These are phyloP conservation scores for Euclidia mi DNA, from an alignment of 2,888 invertebrate species.

Conservation along the genomic window DNA sequence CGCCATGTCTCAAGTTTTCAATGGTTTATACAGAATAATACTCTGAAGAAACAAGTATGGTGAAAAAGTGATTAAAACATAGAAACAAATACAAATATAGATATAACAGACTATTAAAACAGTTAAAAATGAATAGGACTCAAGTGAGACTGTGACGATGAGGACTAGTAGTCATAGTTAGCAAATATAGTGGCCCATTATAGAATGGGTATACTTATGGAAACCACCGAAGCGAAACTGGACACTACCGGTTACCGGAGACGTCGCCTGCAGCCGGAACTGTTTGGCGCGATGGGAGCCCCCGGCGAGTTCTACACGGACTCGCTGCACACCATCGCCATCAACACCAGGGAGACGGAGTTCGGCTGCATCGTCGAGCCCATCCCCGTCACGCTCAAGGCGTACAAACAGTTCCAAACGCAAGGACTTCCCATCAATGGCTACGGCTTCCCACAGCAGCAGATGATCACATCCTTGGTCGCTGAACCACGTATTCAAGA, in stretches of 20 bases:
- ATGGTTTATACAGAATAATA: slow-evolving; percentile 46
- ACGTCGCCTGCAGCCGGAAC: slow-evolving; percentile 68
- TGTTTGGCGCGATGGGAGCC: slow-evolving; percentile 79
- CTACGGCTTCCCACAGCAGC: slow-evolving; percentile 71
- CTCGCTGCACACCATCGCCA: slow-evolving; percentile 80
- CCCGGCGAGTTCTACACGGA: slow-evolving; percentile 77
- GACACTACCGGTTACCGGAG: slow-evolving; percentile 78
- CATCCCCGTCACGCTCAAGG: slow-evolving; percentile 79
- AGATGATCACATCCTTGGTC: slow-evolving; percentile 65
- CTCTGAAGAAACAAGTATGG: slow-evolving; percentile 35
- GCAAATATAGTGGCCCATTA: slow-evolving; percentile 66
- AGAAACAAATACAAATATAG: slow-evolving; percentile 28
- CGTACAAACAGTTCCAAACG: slow-evolving; percentile 74
- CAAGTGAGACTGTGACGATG: slow-evolving; percentile 67
- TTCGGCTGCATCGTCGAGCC: slow-evolving; percentile 82
- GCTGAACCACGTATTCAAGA: slow-evolving; percentile 64
- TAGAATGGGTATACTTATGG: slow-evolving; percentile 89
- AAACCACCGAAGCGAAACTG: slow-evolving; percentile 83
- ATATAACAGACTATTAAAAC: slow-evolving; percentile 34
- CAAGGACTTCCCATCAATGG: slow-evolving; percentile 68
- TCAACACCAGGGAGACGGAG: slow-evolving; percentile 83
- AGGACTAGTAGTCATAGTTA: slow-evolving; percentile 68
- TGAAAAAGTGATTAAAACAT: slow-evolving; percentile 46
- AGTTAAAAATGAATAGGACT: slow-evolving; percentile 66
- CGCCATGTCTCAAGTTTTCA: slow-evolving; percentile 58